phyloP scores from a whole-genome alignment of 2,113 vertebrate genomes.

The Nematolebias whitei region DNA sequence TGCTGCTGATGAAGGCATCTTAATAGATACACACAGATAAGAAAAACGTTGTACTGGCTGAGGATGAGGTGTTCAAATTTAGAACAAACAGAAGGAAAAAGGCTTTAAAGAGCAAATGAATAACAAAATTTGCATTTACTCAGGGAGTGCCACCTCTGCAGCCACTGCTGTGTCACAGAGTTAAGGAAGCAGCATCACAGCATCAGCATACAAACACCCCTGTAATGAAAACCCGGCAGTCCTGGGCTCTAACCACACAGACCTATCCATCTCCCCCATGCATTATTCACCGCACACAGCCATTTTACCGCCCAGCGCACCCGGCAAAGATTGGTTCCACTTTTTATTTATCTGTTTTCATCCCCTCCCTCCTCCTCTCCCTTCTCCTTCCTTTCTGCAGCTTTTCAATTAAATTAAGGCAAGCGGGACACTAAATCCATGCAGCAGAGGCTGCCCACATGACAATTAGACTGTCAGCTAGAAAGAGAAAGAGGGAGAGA shows the following conservation, averaged over 20 bases:
- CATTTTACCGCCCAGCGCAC: slow-evolving; percentile 77
- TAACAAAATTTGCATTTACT: slow-evolving; percentile 59
- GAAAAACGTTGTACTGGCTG: slow-evolving; percentile 7
- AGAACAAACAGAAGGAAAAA: slow-evolving; percentile 17
- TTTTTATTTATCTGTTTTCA: slow-evolving; percentile 81
- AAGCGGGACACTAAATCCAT: slow-evolving; percentile 80
- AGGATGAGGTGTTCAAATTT: slow-evolving; percentile 31
- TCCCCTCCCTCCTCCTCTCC: slow-evolving; percentile 61
- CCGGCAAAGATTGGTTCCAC: slow-evolving; percentile 82
- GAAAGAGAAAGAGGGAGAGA: slow-evolving; percentile 59
- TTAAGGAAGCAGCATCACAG: slow-evolving; percentile 58
- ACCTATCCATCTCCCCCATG: slow-evolving; percentile 81
- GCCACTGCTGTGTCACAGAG: slow-evolving; percentile 50
- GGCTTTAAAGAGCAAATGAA: slow-evolving; percentile 52
- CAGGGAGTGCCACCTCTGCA: slow-evolving; percentile 57
- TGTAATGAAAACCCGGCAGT: slow-evolving; percentile 76
- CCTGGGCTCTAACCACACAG: slow-evolving; percentile 70
- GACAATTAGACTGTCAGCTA: slow-evolving; percentile 80
- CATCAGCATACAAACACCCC: slow-evolving; percentile 79
- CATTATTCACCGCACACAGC: slow-evolving; percentile 79
- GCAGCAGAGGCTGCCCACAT: slow-evolving; percentile 75
- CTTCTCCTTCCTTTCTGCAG: slow-evolving; percentile 69
- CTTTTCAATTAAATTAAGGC: slow-evolving; percentile 85
- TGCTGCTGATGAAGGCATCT: slow-evolving; percentile 23
- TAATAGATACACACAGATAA: slow-evolving; percentile 15